Percentiles rank a stretch among this genome's conserved stretches.
phyloP scores from a whole-genome alignment of 2,113 vertebrate genomes.

The Pelobates fuscus region DNA sequence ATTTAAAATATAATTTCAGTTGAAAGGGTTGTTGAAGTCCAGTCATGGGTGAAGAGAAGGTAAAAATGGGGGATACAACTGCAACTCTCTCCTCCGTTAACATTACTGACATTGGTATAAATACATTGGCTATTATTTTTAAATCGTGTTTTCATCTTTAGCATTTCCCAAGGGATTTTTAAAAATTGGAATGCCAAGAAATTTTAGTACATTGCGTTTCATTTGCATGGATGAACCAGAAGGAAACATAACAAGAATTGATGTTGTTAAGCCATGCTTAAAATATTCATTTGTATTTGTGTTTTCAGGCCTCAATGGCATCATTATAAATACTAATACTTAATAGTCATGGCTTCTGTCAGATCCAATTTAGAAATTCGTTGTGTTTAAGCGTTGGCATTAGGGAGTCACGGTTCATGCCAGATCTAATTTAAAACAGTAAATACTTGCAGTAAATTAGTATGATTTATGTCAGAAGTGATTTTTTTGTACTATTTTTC shows the following conservation, averaged over 20 bases:
- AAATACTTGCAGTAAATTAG: conserved; percentile 48
- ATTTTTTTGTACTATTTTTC: conserved; percentile 21
- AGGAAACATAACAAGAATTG: conserved; percentile 44
- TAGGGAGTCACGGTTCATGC: conserved; percentile 38
- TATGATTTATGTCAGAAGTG: conserved; percentile 35
- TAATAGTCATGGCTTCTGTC: conserved; percentile 39
- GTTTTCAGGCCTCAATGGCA: conserved; percentile 50
- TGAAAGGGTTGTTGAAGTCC: too few relatives aligned
- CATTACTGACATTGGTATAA: too few relatives aligned
- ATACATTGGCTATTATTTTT: conserved; percentile 13
- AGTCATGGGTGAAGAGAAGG: too few relatives aligned
- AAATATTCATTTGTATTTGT: conserved; percentile 51
- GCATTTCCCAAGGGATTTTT: conserved; percentile 7
- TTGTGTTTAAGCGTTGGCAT: conserved; percentile 46
- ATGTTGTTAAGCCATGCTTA: conserved; percentile 51
- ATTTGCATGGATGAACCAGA: conserved; percentile 46
- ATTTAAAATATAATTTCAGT: too few relatives aligned
- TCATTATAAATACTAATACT: conserved; percentile 52
- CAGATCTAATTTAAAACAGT: conserved; percentile 13
- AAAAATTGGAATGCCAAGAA: conserved; percentile 37
- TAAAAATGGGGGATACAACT: too few relatives aligned
- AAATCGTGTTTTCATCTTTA: conserved; percentile 3
- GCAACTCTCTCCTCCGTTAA: too few relatives aligned
- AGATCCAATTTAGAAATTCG: conserved; percentile 43
- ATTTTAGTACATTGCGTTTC: conserved; percentile 36